phyloP scores from a whole-genome alignment of 1,140 invertebrate species.

The Dinoponera quadriceps region DNA sequence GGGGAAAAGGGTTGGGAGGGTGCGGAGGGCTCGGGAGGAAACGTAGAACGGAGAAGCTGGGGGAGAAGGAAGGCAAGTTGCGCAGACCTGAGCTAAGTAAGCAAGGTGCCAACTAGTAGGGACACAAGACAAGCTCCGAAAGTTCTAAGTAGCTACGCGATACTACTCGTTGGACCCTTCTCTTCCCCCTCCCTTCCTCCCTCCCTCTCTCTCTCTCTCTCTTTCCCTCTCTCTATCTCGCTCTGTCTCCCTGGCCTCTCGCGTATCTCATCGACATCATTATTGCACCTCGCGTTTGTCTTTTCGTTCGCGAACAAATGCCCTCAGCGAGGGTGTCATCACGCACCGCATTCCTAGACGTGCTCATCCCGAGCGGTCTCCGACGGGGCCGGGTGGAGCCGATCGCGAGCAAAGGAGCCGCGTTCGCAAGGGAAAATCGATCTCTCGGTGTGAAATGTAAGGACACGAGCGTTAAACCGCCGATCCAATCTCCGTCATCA shows the following conservation, averaged over 20 bases:
- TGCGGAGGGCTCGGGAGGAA: conserved; percentile 37
- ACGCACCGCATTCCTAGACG: too few relatives aligned
- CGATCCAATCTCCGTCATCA: conserved; percentile 31
- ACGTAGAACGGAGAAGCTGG: conserved; percentile 17
- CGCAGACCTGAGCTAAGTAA: conserved; percentile 73
- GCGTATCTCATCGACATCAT: conserved; percentile 17
- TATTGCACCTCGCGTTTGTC: conserved; percentile 54
- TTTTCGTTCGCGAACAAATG: conserved; percentile 31
- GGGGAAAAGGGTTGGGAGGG: conserved; percentile 42
- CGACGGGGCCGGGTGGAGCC: too few relatives aligned
- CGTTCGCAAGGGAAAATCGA: conserved; percentile 5
- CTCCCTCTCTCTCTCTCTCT: conserved; percentile 12
- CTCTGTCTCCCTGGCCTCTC: conserved; percentile 8
- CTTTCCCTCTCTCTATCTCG: conserved; percentile 5
- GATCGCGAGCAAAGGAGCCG: neutral
- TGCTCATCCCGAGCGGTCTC: neutral
- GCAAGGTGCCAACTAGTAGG: conserved; percentile 75
- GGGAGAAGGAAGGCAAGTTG: conserved; percentile 63
- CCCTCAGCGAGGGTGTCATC: neutral
- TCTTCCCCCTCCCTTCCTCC: conserved; percentile 2
- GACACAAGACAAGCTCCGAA: conserved; percentile 82
- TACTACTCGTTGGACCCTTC: conserved; percentile 70
- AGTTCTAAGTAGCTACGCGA: conserved; percentile 83
- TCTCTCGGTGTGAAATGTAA: too few relatives aligned
- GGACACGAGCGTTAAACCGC: neutral